Percentiles rank a stretch among this genome's conserved stretches.
Evolutionary conservation across 2,888 invertebrate species (phyloP).

Genomic region (Nymphalis urticae): DNA sequence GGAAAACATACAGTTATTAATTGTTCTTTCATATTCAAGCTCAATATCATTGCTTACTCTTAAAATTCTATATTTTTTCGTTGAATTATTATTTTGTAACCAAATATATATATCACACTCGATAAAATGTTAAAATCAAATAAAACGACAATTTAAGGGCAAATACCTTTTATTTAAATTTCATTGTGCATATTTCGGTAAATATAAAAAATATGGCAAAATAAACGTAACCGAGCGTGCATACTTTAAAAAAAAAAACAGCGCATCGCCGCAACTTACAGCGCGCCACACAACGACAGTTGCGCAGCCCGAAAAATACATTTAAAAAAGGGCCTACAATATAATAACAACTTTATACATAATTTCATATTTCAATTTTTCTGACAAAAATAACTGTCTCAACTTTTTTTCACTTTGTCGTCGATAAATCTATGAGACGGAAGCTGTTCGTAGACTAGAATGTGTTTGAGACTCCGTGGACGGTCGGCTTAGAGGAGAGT

Average conservation of each 20-base stretch:
- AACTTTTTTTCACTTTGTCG: constrained; percentile 35
- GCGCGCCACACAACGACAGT: constrained; percentile 29
- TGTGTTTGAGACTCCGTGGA: constrained; percentile 46
- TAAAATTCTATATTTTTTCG: too few species aligned
- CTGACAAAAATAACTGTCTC: constrained; percentile 66
- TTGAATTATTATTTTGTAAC: too few species aligned
- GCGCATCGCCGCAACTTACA: constrained; percentile 46
- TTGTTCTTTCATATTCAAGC: too few species aligned
- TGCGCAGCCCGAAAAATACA: constrained; percentile 37
- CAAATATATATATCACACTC: too few species aligned
- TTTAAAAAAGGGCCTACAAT: constrained; percentile 47
- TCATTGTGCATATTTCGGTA: constrained; percentile 79
- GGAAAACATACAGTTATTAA: too few species aligned
- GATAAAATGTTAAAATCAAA: constrained; percentile 43
- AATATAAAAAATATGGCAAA: constrained; percentile 76
- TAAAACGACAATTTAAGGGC: constrained; percentile 68
- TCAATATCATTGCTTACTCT: too few species aligned
- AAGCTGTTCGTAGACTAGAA: constrained; percentile 70
- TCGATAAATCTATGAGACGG: constrained; percentile 61
- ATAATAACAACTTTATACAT: constrained; percentile 60
- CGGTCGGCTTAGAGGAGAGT: constrained; percentile 18
- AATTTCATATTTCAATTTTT: constrained; percentile 43
- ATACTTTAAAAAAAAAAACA: constrained; percentile 46
- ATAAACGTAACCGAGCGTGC: constrained; percentile 67
- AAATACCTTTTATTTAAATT: constrained; percentile 77